These are phyloP conservation scores for Poecilia wingei DNA, from an alignment of 2,797 vertebrate species.

Conservation along the genomic window DNA sequence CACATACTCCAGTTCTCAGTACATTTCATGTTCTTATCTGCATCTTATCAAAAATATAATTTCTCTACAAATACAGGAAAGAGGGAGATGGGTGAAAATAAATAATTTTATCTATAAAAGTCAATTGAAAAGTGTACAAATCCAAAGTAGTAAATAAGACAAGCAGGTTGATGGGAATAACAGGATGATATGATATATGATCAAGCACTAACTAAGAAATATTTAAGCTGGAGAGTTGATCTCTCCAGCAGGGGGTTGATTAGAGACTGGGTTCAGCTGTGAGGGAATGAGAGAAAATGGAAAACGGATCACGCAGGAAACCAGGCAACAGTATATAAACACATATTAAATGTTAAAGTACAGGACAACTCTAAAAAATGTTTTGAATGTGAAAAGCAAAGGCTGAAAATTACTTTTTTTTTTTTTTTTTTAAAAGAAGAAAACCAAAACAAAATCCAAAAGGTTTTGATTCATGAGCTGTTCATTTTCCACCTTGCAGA, in stretches of 20 bases:
- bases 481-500: conserved; percentile 75
- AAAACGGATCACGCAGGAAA: not conserved
- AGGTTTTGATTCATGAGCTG: not conserved
- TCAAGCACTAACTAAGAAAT: not conserved
- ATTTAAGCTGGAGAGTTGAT: not conserved
- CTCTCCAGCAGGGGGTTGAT: not conserved
- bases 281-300: not conserved
- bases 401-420: not conserved
- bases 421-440: too few relatives aligned
- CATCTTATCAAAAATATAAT: not conserved
- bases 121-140: not conserved
- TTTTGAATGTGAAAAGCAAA: not conserved
- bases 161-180: not conserved
- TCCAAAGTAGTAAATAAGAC: not conserved
- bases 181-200: not conserved
- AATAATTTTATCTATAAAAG: not conserved
- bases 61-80: not conserved
- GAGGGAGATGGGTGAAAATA: not conserved
- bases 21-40: not conserved
- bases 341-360: not conserved
- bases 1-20: not conserved
- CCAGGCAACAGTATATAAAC: not conserved
- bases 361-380: not conserved
- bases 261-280: not conserved
- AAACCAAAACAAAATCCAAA: not conserved